Conservation (phyloP, 2,113 vertebrate species). For the Melanostigma gelatinosum region DNA sequence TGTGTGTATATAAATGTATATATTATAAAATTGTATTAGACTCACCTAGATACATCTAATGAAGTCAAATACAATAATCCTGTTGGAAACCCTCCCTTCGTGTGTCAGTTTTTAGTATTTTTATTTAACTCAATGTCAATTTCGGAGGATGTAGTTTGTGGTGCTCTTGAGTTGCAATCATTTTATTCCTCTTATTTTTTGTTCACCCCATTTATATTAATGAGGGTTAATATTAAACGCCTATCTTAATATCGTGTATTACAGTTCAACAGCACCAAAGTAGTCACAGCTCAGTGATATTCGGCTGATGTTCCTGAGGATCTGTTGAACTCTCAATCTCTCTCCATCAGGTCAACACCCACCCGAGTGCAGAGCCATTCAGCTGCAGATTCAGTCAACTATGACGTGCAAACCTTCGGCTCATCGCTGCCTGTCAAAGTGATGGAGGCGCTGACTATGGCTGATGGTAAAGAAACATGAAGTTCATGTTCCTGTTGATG, state of each 20-base stretch:
- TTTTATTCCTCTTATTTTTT: background rate
- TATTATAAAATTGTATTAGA: background rate
- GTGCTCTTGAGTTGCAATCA: background rate
- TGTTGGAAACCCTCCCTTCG: too few species aligned
- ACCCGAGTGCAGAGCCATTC: constrained; percentile 86
- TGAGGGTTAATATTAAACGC: background rate
- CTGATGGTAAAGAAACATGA: constrained; percentile 83
- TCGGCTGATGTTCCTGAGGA: background rate
- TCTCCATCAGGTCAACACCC: constrained; percentile 86
- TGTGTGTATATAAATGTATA: background rate
- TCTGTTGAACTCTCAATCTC: background rate
- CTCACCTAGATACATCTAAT: background rate
- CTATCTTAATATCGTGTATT: background rate
- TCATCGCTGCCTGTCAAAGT: constrained; percentile 95
- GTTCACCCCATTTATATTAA: background rate
- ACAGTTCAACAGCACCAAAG: background rate
- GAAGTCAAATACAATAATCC: background rate
- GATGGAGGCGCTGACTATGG: constrained; percentile 92
- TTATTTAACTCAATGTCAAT: background rate
- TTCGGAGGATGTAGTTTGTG: background rate
- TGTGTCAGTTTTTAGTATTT: background rate
- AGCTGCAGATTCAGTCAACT: constrained; percentile 86
- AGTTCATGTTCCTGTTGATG: background rate
- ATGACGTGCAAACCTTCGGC: constrained; percentile 92
- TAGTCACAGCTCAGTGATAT: background rate